These are phyloP conservation scores for Netelia fuscicornis DNA, from an alignment of 2,888 invertebrate genomes.

Conservation along the genomic window DNA sequence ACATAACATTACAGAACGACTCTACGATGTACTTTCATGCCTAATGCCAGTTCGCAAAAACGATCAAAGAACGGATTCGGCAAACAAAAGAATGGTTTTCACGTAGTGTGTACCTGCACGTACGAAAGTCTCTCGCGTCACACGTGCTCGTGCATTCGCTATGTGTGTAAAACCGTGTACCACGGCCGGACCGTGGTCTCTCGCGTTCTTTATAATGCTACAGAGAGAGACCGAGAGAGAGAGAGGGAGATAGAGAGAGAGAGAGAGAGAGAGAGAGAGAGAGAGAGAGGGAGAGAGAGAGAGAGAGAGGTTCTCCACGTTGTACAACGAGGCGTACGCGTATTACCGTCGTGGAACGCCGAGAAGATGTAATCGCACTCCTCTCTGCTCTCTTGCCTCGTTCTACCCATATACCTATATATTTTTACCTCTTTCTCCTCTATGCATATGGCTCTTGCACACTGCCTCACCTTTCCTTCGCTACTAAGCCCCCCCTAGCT, in stretches of 20 bases:
- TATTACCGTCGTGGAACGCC: constrained; percentile 34
- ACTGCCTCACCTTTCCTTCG: constrained; percentile 37
- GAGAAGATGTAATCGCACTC: constrained; percentile 58
- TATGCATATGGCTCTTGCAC: constrained; percentile 7
- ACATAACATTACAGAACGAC: background rate
- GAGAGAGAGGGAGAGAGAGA: too few species aligned
- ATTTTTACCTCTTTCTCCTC: constrained; percentile 37
- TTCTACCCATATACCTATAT: background rate
- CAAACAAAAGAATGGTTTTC: constrained; percentile 55
- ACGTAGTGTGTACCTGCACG: background rate
- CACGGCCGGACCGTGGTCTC: constrained; percentile 23
- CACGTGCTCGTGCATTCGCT: background rate
- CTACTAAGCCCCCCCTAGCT: too few species aligned
- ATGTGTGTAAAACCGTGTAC: constrained; percentile 21
- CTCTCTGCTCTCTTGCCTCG: constrained; percentile 11
- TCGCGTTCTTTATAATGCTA: constrained; percentile 16
- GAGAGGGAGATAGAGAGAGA: background rate
- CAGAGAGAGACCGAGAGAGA: background rate
- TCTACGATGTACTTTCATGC: background rate
- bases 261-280: background rate
- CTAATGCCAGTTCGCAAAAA: constrained; percentile 34
- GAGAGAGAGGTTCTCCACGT: background rate
- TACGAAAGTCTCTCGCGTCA: background rate
- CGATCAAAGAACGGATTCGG: constrained; percentile 46
- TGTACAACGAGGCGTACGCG: constrained; percentile 31